Percentiles rank a stretch among this genome's conserved stretches.
phyloP scores from a whole-genome alignment of 2,888 invertebrate species.

The Hemistola chrysoprasaria region DNA sequence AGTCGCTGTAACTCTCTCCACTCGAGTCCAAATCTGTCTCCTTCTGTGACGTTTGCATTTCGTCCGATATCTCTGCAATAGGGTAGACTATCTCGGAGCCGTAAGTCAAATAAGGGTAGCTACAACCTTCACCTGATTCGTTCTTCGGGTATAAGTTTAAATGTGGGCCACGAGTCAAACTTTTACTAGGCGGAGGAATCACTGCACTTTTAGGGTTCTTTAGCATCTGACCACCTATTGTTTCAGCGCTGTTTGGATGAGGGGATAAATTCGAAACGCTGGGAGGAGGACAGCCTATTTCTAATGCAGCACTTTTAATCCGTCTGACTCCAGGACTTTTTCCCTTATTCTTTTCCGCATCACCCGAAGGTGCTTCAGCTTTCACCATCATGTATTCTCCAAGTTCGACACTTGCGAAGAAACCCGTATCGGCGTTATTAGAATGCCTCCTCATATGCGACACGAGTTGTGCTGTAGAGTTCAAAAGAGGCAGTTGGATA shows the following conservation, averaged over 20 bases:
- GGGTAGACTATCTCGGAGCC: slow-evolving; percentile 91
- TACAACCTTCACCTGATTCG: slow-evolving; percentile 86
- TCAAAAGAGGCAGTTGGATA: slow-evolving; percentile 78
- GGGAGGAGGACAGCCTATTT: slow-evolving; percentile 86
- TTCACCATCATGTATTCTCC: slow-evolving; percentile 80
- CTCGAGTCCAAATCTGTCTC: slow-evolving; percentile 84
- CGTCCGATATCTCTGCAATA: slow-evolving; percentile 92
- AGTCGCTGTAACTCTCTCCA: slow-evolving; percentile 83
- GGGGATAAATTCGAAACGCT: slow-evolving; percentile 88
- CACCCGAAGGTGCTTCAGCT: slow-evolving; percentile 72
- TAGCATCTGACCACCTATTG: slow-evolving; percentile 86
- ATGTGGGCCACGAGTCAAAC: slow-evolving; percentile 86
- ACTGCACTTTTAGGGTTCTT: slow-evolving; percentile 84
- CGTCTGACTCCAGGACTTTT: slow-evolving; percentile 84
- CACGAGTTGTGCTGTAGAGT: slow-evolving; percentile 73
- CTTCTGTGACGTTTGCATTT: slow-evolving; percentile 86
- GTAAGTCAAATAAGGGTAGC: slow-evolving; percentile 86
- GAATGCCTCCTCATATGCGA: slow-evolving; percentile 83
- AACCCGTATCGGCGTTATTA: slow-evolving; percentile 83
- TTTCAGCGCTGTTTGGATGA: slow-evolving; percentile 91
- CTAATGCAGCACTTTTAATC: slow-evolving; percentile 87
- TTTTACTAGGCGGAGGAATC: slow-evolving; percentile 87
- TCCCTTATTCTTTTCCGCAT: slow-evolving; percentile 72
- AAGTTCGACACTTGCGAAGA: slow-evolving; percentile 78
- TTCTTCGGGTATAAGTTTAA: slow-evolving; percentile 85